Evolutionary conservation across 2,113 vertebrate genomes (phyloP), one percentile per base, ranked within the genome.

Genomic region (Crypturellus undulatus): DNA sequence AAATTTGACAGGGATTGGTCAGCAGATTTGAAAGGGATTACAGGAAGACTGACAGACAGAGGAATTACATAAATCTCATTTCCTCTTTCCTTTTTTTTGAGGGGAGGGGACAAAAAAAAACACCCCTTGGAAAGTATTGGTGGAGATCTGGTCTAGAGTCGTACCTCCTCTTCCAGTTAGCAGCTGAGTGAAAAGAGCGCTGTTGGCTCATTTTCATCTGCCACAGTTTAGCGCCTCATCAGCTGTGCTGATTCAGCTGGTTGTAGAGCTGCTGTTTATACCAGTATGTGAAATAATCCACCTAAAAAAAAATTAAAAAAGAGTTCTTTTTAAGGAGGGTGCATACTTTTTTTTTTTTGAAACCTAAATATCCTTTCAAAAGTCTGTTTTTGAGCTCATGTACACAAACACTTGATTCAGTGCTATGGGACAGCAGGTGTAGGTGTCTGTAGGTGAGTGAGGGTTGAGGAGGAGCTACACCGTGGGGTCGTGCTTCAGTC

Each of bases 201-300:
- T 2, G 22, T 84, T 1, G 0, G 13, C 40, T 95, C 79, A 71
- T 87, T 88, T 83, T 60, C 49, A 0, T 0, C 79, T 73, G 85
- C 82, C 69, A 56, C 72, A 77, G 54, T 63, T 93, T 93, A 59
- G 75, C 79, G 90, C 90, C 91, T 67, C 85, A 78, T 56, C 0
- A 9, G 36, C 71, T 64, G 42, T 87, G 94, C 91, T 96, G 96
- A 81, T 87, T 68, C 78, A 87, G 84, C 94, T 90, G 82, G 73
- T 91, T 87, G 49, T 59, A n/a, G 70, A 32, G 79, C 90, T 93
- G 90, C 72, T 90, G 85, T 94, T 93, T 95, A 88, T 71, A 65
- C 72, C 28, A 63, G 30, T 73, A 72, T 71, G 76, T 94, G 85
- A 95, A 92, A 88, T 78, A 79, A 91, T 92, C 79, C 87, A 89